Evolutionary conservation across 2,797 vertebrate genomes (phyloP).

Genomic region (Megaceryle alcyon): DNA sequence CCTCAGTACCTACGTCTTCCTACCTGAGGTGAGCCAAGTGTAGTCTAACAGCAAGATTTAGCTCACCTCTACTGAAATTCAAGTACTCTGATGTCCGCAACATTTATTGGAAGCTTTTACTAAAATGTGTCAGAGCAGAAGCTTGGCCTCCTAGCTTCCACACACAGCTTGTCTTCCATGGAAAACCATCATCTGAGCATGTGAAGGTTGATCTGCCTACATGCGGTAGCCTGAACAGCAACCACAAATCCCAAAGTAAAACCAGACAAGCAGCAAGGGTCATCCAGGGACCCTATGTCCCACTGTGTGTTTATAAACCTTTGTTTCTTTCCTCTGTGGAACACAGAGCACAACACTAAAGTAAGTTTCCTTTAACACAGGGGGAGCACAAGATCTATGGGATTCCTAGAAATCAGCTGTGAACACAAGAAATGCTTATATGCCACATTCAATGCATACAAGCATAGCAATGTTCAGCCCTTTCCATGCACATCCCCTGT

Average conservation of each 20-base stretch:
- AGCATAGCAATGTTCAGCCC: accelerated
- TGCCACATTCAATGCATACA: accelerated
- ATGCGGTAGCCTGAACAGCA: background rate
- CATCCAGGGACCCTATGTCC: background rate
- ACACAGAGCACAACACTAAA: background rate
- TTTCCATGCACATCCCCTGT: background rate
- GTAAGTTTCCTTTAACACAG: background rate
- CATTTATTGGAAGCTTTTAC: background rate
- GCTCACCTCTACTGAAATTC: background rate
- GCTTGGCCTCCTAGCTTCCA: background rate
- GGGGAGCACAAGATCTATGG: background rate
- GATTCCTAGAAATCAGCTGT: background rate
- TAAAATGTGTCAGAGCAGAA: background rate
- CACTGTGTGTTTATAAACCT: background rate
- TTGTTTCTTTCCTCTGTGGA: background rate
- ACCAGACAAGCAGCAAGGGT: background rate
- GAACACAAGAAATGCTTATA: background rate
- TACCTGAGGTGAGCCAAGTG: background rate
- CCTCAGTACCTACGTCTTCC: background rate
- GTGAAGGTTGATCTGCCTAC: background rate
- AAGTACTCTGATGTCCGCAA: background rate
- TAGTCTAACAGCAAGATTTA: background rate
- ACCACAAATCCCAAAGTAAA: background rate
- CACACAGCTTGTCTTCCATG: background rate
- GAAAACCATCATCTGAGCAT: background rate